phyloP scores from a whole-genome alignment of 2,113 vertebrate genomes.

The Leiothrix lutea region DNA sequence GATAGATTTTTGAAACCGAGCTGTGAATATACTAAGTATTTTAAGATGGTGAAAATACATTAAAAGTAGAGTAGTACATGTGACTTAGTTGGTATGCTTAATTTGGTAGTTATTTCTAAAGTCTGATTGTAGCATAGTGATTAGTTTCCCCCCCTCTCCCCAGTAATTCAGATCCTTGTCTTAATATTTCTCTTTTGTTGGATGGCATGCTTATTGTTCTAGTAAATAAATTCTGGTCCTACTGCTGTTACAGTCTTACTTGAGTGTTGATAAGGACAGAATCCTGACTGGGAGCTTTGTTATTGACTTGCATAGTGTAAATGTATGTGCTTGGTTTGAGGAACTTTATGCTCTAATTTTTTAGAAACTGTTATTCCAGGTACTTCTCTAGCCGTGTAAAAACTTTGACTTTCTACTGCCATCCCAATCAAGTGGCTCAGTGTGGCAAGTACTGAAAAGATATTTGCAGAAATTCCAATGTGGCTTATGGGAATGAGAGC shows the following conservation, averaged over 20 bases:
- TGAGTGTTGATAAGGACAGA: background rate
- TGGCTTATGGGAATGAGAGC: background rate
- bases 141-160: background rate
- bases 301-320: background rate
- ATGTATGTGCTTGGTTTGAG: background rate
- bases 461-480: background rate
- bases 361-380: background rate
- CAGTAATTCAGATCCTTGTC: background rate
- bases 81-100: background rate
- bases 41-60: background rate
- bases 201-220: background rate
- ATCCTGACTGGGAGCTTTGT: background rate
- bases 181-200: background rate
- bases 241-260: background rate
- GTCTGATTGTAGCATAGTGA: background rate
- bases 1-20: background rate
- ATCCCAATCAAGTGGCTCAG: background rate
- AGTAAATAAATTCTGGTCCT: background rate
- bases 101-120: background rate
- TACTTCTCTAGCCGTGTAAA: background rate
- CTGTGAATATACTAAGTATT: background rate
- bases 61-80: background rate
- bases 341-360: background rate
- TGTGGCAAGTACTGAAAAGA: background rate
- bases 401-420: background rate